These are phyloP conservation scores for Apodemia hepburni DNA, from an alignment of 2,888 invertebrate species.

Conservation along the genomic window DNA sequence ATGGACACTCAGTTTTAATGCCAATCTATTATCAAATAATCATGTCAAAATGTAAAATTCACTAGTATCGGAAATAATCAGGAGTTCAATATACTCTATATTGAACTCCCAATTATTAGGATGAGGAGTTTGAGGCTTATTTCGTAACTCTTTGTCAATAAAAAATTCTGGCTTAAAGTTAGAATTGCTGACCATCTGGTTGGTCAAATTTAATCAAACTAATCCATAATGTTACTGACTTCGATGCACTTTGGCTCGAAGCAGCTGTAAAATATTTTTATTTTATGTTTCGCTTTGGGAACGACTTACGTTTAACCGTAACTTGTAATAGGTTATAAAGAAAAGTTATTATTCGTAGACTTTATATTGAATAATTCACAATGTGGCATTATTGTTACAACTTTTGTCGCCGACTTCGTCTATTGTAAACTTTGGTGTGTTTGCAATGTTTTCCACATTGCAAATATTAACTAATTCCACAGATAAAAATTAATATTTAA, in stretches of 20 bases:
- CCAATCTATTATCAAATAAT: too few relatives aligned
- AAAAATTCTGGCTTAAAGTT: background rate
- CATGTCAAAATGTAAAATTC: too few relatives aligned
- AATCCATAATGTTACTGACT: constrained; percentile 1
- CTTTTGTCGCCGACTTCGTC: background rate
- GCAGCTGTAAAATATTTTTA: constrained; percentile 1
- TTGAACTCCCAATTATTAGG: too few relatives aligned
- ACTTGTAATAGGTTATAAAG: constrained; percentile 4
- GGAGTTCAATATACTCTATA: too few relatives aligned
- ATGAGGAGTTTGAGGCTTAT: background rate
- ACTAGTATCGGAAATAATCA: too few relatives aligned
- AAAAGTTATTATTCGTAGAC: background rate
- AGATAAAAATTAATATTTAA: too few relatives aligned
- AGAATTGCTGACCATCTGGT: background rate
- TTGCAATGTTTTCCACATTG: too few relatives aligned
- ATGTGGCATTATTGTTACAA: background rate
- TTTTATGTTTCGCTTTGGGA: constrained; percentile 1
- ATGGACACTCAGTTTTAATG: too few relatives aligned
- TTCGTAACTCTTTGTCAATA: background rate
- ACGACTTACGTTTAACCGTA: constrained; percentile 4
- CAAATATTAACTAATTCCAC: too few relatives aligned
- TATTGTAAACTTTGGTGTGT: too few relatives aligned
- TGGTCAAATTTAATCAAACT: constrained; percentile 1
- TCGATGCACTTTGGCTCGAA: background rate
- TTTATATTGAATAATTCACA: constrained; percentile 1